Evolutionary conservation across 2,113 vertebrate species (phyloP).

Genomic region (Lagenorhynchus albirostris): DNA sequence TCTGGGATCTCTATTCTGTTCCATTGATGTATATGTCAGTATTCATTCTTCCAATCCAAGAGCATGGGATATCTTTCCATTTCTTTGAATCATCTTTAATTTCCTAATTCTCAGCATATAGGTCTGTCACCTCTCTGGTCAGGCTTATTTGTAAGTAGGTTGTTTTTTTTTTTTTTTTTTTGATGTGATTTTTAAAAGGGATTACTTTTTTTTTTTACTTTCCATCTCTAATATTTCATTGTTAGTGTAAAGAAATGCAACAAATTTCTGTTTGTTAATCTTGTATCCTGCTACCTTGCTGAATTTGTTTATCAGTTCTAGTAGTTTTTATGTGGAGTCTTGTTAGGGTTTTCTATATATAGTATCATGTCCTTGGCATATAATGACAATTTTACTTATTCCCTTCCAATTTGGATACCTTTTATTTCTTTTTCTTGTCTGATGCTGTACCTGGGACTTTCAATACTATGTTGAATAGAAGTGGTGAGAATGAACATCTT

Average conservation of each 20-base stretch:
- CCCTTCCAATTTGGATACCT: neutral
- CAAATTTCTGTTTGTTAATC: too few relatives aligned
- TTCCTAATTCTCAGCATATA: neutral
- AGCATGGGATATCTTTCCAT: neutral
- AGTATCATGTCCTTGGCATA: neutral
- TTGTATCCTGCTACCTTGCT: too few relatives aligned
- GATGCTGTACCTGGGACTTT: neutral
- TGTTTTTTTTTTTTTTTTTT: neutral
- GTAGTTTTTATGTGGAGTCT: neutral
- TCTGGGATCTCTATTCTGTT: neutral
- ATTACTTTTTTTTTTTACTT: neutral
- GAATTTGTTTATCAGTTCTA: too few relatives aligned
- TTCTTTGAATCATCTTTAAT: neutral
- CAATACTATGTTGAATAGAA: neutral
- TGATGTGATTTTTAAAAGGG: neutral
- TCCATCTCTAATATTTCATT: neutral
- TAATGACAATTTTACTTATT: neutral
- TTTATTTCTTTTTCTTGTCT: neutral
- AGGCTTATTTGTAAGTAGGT: neutral
- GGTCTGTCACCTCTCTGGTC: neutral
- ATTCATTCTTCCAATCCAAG: neutral
- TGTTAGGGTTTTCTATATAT: too few relatives aligned
- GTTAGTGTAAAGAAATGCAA: neutral
- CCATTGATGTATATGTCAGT: neutral
- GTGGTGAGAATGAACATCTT: neutral